Conservation (phyloP, 2,888 invertebrate species). For the Aethes cnicana region DNA sequence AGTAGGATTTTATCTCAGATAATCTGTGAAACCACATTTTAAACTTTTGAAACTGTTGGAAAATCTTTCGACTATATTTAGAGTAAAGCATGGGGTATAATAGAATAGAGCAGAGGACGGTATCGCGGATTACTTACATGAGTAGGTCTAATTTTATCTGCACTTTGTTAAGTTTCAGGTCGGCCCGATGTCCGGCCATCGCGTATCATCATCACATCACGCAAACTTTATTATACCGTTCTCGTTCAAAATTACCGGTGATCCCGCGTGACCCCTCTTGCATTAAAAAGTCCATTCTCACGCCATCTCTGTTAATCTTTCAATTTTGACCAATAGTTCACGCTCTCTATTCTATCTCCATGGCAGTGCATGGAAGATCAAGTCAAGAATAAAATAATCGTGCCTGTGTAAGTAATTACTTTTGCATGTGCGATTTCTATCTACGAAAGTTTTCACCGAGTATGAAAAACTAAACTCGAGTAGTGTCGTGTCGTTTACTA, state of each 20-base stretch:
- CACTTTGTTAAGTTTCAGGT: neutral
- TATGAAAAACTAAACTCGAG: neutral
- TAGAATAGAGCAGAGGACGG: too few relatives aligned
- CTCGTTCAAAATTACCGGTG: conserved; percentile 18
- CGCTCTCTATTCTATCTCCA: too few relatives aligned
- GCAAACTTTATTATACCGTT: conserved; percentile 17
- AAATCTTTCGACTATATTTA: too few relatives aligned
- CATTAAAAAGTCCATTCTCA: conserved; percentile 24
- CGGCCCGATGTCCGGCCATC: neutral
- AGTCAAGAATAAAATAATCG: neutral
- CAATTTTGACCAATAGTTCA: conserved; percentile 28
- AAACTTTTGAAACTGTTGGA: too few relatives aligned
- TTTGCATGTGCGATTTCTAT: conserved; percentile 13
- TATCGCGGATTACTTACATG: neutral
- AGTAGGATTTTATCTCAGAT: too few relatives aligned
- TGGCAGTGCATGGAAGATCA: conserved; percentile 15
- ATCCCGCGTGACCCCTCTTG: conserved; percentile 26
- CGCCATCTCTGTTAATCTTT: conserved; percentile 25
- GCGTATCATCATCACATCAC: conserved; percentile 8
- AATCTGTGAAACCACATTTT: too few relatives aligned
- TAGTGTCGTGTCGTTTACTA: neutral
- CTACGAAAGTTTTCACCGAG: conserved; percentile 12
- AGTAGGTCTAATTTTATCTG: neutral
- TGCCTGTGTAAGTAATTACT: conserved; percentile 21
- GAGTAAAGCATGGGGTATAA: too few relatives aligned